These are phyloP conservation scores for Tricholauxania praeusta DNA, from an alignment of 2,888 invertebrate genomes.

Conservation along the genomic window DNA sequence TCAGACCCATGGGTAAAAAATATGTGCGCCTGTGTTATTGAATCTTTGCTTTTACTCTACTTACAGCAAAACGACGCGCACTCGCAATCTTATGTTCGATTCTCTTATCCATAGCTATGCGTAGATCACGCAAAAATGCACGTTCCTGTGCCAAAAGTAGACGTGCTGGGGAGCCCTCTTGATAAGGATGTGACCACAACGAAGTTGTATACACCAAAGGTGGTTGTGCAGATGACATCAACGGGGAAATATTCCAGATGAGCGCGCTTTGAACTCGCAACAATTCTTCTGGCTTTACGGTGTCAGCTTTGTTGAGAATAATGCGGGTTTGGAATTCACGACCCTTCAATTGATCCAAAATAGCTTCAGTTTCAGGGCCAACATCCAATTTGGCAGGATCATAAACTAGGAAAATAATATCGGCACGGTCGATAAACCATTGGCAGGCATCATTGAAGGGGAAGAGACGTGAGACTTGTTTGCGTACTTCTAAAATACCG, in stretches of 20 bases:
- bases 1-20: no score
- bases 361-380: conserved; percentile 94
- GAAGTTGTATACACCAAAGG: conserved; percentile 93
- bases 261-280: conserved; percentile 94
- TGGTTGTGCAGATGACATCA: conserved; percentile 94
- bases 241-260: conserved; percentile 96
- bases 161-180: conserved; percentile 83
- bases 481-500: conserved; percentile 92
- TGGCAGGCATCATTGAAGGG: conserved; percentile 97
- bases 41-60: conserved; percentile 59
- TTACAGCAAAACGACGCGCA: conserved; percentile 93
- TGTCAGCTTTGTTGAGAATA: conserved; percentile 94
- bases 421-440: conserved; percentile 97
- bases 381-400: conserved; percentile 96
- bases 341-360: conserved; percentile 94
- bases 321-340: conserved; percentile 93
- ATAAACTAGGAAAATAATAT: conserved; percentile 94
- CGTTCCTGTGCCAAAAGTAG: conserved; percentile 90
- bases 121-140: conserved; percentile 86
- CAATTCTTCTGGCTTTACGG: conserved; percentile 90
- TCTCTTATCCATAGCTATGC: conserved; percentile 86
- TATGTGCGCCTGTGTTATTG: no score
- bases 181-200: conserved; percentile 88
- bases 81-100: conserved; percentile 95
- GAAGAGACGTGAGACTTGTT: conserved; percentile 92